Conservation (phyloP, 2,888 invertebrate species). For the Amphimallon solstitiale region DNA sequence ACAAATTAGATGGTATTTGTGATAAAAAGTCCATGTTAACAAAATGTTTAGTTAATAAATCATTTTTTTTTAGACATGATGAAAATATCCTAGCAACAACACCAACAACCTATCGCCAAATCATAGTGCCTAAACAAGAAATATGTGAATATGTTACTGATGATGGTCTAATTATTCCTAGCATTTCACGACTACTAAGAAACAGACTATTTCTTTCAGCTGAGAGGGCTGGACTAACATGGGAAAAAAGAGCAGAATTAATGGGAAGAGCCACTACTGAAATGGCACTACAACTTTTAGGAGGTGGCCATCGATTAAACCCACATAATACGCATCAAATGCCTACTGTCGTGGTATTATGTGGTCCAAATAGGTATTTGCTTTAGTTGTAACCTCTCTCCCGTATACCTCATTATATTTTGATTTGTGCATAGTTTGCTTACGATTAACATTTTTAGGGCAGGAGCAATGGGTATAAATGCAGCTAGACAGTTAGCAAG, state of each 20-base stretch:
- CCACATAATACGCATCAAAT: conserved; percentile 89
- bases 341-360: conserved; percentile 82
- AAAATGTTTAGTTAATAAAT: too few relatives aligned
- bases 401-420: too few relatives aligned
- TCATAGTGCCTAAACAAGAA: conserved; percentile 74
- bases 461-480: conserved; percentile 76
- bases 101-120: conserved; percentile 74
- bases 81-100: conserved; percentile 81
- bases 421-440: neutral
- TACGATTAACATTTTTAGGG: conserved; percentile 49
- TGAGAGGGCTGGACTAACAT: conserved; percentile 73
- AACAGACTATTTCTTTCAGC: conserved; percentile 75
- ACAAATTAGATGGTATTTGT: too few relatives aligned
- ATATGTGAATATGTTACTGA: conserved; percentile 79
- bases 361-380: conserved; percentile 71
- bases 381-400: too few relatives aligned
- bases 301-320: conserved; percentile 85
- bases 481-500: conserved; percentile 83
- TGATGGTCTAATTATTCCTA: conserved; percentile 83
- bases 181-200: conserved; percentile 74
- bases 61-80: conserved; percentile 76
- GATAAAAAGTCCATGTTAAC: too few relatives aligned
- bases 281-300: conserved; percentile 83
- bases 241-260: conserved; percentile 76
- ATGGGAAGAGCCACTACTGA: conserved; percentile 87